Percentiles rank a stretch among this genome's conserved stretches.
These are phyloP conservation scores for Tadarida brasiliensis DNA, from an alignment of 2,797 vertebrate species.

Conservation along the genomic window DNA sequence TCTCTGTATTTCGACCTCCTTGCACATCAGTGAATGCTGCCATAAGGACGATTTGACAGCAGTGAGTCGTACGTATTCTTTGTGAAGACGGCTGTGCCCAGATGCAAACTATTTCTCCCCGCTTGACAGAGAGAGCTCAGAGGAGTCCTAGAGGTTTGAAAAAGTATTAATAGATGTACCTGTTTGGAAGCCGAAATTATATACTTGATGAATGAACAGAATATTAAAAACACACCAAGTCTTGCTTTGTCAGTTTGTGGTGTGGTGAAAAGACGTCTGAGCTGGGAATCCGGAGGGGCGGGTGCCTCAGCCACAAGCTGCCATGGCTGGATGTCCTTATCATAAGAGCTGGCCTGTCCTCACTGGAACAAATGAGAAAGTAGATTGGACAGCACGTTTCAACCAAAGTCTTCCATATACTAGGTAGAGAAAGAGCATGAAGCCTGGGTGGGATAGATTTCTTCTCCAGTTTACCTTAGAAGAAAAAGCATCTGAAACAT, in stretches of 20 bases:
- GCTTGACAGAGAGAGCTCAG: not conserved
- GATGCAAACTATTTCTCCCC: not conserved
- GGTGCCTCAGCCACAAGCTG: not conserved
- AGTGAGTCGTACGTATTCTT: not conserved
- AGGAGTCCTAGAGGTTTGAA: not conserved
- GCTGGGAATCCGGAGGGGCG: not conserved
- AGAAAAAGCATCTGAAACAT: not conserved
- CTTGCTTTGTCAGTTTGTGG: not conserved
- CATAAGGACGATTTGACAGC: not conserved
- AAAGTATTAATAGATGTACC: not conserved
- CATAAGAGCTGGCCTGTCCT: not conserved
- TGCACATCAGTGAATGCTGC: not conserved
- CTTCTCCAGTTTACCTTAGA: not conserved
- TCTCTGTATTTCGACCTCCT: not conserved
- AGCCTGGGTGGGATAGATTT: not conserved
- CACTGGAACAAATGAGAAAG: not conserved
- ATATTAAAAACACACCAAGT: not conserved
- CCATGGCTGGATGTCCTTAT: too few relatives aligned
- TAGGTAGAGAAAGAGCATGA: not conserved
- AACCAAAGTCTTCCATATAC: not conserved
- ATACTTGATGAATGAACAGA: not conserved
- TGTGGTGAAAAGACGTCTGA: not conserved
- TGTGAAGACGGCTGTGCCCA: not conserved
- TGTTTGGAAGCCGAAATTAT: not conserved
- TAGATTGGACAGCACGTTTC: not conserved